Conservation (phyloP, 2,113 vertebrate genomes). For the Microcebus murinus region DNA sequence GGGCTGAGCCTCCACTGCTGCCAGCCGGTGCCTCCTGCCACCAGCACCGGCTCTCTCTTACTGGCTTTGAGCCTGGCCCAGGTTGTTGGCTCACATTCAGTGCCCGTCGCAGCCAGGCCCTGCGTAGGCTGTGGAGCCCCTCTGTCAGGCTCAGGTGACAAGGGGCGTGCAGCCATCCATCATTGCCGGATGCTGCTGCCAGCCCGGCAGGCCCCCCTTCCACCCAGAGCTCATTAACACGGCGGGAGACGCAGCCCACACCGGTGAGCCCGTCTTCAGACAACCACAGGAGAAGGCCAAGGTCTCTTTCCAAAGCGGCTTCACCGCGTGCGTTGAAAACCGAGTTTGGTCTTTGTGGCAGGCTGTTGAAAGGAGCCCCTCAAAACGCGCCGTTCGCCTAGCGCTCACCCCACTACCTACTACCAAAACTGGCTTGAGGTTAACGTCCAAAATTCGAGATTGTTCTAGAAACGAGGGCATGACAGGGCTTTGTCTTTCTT, state of each 20-base stretch:
- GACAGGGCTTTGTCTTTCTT: not conserved
- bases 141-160: not conserved
- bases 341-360: not conserved
- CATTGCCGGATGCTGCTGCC: not conserved
- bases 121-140: not conserved
- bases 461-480: not conserved
- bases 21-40: rapidly evolving
- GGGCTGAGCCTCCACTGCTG: not conserved
- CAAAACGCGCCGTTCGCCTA: rapidly evolving
- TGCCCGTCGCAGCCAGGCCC: not conserved
- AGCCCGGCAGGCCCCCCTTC: not conserved
- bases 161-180: not conserved
- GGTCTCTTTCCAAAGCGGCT: not conserved
- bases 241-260: not conserved
- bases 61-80: not conserved
- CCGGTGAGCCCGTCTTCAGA: not conserved
- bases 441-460: not conserved
- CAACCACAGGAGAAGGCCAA: rapidly evolving
- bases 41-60: not conserved
- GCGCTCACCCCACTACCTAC: not conserved
- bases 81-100: not conserved
- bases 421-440: not conserved
- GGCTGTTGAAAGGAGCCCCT: not conserved
- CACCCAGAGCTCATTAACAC: not conserved
- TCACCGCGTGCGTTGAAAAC: not conserved